Evolutionary conservation across 2,113 vertebrate genomes (phyloP).

Genomic region (Alces alces): DNA sequence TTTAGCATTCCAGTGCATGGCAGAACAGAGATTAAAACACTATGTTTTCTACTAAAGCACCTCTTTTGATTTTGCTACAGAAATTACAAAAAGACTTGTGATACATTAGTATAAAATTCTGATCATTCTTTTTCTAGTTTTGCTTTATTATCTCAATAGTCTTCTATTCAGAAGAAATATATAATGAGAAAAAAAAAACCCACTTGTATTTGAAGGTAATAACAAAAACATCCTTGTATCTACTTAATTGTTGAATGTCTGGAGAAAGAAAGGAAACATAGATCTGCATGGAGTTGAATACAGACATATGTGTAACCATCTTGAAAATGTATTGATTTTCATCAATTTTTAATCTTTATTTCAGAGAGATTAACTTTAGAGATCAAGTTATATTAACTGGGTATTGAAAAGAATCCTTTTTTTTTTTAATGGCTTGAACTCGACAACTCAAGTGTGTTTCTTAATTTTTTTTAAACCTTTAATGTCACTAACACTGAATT

Average conservation of each 20-base stretch:
- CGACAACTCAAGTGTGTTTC: background rate
- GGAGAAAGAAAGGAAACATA: background rate
- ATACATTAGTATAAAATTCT: constrained; percentile 64
- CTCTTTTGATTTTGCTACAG: constrained; percentile 54
- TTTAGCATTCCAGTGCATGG: constrained; percentile 66
- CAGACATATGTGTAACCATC: background rate
- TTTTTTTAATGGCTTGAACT: background rate
- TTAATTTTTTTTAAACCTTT: background rate
- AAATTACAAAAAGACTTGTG: constrained; percentile 63
- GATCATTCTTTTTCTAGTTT: constrained; percentile 52
- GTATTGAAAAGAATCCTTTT: background rate
- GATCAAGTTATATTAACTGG: background rate
- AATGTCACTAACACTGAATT: background rate
- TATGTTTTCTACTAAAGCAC: constrained; percentile 65
- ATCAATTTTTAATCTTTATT: constrained; percentile 1
- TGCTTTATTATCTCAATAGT: constrained; percentile 54
- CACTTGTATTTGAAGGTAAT: constrained; percentile 18
- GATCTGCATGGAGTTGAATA: background rate
- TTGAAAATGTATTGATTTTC: background rate
- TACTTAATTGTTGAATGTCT: background rate
- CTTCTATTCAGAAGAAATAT: background rate
- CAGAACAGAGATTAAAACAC: constrained; percentile 71
- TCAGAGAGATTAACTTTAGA: background rate
- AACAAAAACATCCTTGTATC: background rate
- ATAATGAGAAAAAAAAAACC: background rate